These are phyloP conservation scores for Labeo calbasu DNA, from an alignment of 2,797 vertebrate species.

Conservation along the genomic window DNA sequence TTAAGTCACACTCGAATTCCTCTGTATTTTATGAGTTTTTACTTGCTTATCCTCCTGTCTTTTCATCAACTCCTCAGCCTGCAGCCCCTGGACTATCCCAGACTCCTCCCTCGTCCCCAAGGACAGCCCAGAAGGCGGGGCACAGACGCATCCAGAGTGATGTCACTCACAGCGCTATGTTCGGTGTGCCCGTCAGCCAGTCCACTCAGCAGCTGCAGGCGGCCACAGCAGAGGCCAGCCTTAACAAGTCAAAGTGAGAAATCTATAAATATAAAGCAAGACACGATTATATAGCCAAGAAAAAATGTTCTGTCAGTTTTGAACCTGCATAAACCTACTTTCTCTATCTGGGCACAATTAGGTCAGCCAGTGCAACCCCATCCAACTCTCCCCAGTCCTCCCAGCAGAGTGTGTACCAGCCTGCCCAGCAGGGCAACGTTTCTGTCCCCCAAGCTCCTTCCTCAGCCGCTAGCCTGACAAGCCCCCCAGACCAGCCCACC, in stretches of 20 bases:
- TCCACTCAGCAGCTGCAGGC: constrained; percentile 86
- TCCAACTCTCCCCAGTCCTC: constrained; percentile 82
- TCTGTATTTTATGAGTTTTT: background rate
- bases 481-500: constrained; percentile 72
- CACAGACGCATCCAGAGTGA: constrained; percentile 88
- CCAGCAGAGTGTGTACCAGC: constrained; percentile 83
- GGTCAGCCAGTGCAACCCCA: constrained; percentile 85
- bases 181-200: constrained; percentile 82
- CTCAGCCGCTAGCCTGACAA: constrained; percentile 62
- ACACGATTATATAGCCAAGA: background rate
- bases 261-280: background rate
- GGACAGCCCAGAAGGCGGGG: constrained; percentile 82
- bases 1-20: background rate
- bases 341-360: constrained; percentile 54
- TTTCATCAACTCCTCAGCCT: constrained; percentile 38
- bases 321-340: background rate
- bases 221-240: constrained; percentile 81
- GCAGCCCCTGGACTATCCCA: constrained; percentile 71
- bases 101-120: constrained; percentile 90
- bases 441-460: constrained; percentile 13
- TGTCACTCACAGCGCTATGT: constrained; percentile 80
- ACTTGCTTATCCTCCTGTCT: background rate
- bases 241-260: constrained; percentile 88
- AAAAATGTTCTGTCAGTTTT: background rate
- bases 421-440: constrained; percentile 64